phyloP scores from a whole-genome alignment of 35 echinoderm and acorn worm genomes.

The Acanthaster planci region DNA sequence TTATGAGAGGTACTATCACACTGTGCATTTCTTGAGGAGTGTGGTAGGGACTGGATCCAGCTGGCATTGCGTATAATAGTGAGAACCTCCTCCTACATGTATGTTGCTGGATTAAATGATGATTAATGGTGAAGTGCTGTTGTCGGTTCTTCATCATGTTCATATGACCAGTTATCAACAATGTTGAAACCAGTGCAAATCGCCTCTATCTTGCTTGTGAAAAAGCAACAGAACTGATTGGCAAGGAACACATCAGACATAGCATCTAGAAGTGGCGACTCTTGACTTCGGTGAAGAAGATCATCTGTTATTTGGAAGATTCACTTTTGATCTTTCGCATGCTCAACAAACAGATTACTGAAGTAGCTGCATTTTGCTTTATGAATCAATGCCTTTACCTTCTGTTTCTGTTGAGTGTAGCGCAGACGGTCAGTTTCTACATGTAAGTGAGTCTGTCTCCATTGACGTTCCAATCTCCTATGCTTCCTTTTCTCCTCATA shows the following conservation, averaged over 20 bases:
- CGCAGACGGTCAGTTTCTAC: background rate
- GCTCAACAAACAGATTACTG: background rate
- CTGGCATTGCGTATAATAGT: slow-evolving; percentile 26
- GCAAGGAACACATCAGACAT: background rate
- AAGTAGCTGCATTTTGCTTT: background rate
- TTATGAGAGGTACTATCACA: slow-evolving; percentile 41
- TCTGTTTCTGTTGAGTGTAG: slow-evolving; percentile 16
- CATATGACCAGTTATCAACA: background rate
- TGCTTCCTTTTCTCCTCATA: slow-evolving; percentile 32
- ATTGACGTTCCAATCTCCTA: slow-evolving; percentile 41
- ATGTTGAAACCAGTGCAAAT: background rate
- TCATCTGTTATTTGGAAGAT: background rate
- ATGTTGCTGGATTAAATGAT: slow-evolving; percentile 33
- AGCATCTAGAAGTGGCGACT: background rate
- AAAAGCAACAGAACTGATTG: background rate
- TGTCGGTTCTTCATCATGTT: background rate
- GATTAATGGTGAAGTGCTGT: background rate
- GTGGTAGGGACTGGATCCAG: slow-evolving; percentile 59
- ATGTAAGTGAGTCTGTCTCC: slow-evolving; percentile 31
- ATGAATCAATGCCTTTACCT: background rate
- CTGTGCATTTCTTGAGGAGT: slow-evolving; percentile 47
- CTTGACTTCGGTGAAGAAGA: slow-evolving; percentile 12
- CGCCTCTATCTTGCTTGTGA: background rate
- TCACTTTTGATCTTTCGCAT: slow-evolving; percentile 1
- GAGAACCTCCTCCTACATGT: slow-evolving; percentile 35